Conservation (phyloP, 2,888 invertebrate genomes). For the Caenorhabditis becei region DNA sequence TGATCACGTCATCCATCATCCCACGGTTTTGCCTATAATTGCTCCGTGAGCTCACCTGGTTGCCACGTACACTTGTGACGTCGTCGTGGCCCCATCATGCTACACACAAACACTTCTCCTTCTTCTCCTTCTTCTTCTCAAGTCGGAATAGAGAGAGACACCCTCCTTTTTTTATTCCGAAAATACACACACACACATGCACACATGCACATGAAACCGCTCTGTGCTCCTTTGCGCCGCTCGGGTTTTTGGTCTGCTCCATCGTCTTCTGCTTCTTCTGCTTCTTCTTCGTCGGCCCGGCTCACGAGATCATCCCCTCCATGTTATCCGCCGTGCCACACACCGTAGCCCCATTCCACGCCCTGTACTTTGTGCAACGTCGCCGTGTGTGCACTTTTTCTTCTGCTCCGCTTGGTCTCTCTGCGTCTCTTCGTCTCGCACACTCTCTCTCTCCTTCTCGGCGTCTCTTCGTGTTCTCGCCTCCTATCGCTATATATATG, state of each 20-base stretch:
- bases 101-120: conserved; percentile 37
- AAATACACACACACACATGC: conserved; percentile 38
- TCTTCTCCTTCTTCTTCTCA: conserved; percentile 16
- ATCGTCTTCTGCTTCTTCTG: too few species aligned
- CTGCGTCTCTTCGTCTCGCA: conserved; percentile 47
- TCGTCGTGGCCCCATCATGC: conserved; percentile 42
- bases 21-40: background rate
- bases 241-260: conserved; percentile 44
- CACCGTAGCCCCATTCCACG: background rate
- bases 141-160: conserved; percentile 42
- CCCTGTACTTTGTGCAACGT: conserved; percentile 2
- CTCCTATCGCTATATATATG: conserved; percentile 14
- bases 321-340: background rate
- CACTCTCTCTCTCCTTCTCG: background rate
- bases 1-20: conserved; percentile 5
- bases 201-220: conserved; percentile 48
- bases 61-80: conserved; percentile 28
- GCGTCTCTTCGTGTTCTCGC: conserved; percentile 30
- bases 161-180: conserved; percentile 52
- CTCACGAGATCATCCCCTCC: conserved; percentile 36
- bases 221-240: background rate
- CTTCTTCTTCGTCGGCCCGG: background rate
- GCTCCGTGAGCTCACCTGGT: conserved; percentile 10
- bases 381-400: conserved; percentile 25
- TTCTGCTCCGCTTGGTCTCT: background rate